Evolutionary conservation across 2,888 invertebrate genomes (phyloP).

Genomic region (Tetramorium bicarinatum): DNA sequence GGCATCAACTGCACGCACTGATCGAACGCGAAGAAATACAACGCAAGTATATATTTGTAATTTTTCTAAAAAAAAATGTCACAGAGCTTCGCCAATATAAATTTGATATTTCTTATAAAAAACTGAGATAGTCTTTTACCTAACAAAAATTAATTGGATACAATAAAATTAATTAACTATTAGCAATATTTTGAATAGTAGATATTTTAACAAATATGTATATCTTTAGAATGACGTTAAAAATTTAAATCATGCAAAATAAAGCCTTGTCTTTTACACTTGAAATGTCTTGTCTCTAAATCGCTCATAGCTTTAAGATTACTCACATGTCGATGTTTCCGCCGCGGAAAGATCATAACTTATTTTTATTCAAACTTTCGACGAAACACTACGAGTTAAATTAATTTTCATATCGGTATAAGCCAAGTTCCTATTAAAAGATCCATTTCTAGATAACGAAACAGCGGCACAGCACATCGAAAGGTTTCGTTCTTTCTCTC

Average conservation of each 20-base stretch:
- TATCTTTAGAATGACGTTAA: neutral
- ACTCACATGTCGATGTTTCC: neutral
- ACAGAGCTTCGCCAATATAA: neutral
- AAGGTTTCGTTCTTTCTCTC: constrained; percentile 39
- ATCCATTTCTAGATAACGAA: constrained; percentile 25
- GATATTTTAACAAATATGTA: neutral
- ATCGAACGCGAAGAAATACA: neutral
- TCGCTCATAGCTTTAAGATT: neutral
- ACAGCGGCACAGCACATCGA: neutral
- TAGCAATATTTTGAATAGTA: neutral
- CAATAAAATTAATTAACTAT: neutral
- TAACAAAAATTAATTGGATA: neutral
- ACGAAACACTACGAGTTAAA: neutral
- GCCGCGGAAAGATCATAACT: neutral
- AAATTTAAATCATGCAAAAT: neutral
- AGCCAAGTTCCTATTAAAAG: constrained; percentile 24
- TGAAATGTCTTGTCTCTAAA: neutral
- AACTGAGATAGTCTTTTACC: neutral
- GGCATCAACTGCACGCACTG: neutral
- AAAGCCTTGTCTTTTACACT: neutral
- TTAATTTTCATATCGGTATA: constrained; percentile 33
- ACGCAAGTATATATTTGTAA: neutral
- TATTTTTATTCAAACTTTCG: neutral
- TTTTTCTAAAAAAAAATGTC: neutral
- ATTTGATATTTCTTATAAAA: neutral